phyloP scores from a whole-genome alignment of 2,113 vertebrate genomes.

The Tonatia bakeri region DNA sequence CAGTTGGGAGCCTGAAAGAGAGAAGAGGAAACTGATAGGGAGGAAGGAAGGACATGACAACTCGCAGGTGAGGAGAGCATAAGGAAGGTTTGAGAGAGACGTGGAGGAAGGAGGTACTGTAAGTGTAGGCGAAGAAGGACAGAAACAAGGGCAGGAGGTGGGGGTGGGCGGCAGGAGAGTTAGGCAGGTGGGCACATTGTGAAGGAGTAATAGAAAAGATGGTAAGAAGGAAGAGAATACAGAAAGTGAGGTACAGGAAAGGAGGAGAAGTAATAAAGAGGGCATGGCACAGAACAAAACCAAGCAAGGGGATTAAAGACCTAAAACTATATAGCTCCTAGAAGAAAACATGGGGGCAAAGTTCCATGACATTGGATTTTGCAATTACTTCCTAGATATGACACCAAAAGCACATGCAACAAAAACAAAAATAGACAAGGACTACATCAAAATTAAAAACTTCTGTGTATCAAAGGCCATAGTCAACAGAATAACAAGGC shows the following conservation, averaged over 20 bases:
- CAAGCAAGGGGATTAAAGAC: not conserved
- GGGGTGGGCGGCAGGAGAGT: not conserved
- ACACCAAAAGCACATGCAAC: not conserved
- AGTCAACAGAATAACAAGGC: not conserved
- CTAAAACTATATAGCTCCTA: not conserved
- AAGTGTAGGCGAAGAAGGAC: not conserved
- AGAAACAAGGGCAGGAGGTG: not conserved
- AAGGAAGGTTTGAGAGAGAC: not conserved
- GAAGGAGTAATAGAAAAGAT: not conserved
- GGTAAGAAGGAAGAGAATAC: not conserved
- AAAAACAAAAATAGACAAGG: not conserved
- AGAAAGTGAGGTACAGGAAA: not conserved
- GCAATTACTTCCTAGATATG: not conserved
- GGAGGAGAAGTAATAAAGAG: not conserved
- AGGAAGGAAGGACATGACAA: not conserved
- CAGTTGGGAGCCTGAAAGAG: constrained; percentile 52
- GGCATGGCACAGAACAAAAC: not conserved
- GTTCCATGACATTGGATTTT: not conserved
- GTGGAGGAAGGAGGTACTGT: not conserved
- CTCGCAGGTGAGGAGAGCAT: not conserved
- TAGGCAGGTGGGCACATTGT: not conserved
- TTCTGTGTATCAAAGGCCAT: not conserved
- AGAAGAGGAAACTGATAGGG: not conserved
- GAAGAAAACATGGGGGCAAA: not conserved
- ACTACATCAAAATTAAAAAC: not conserved